A percentile compares a stretch with the other conserved stretches of the same genome.
These are phyloP conservation scores for Epinotia ramella DNA, from an alignment of 2,888 invertebrate species.

Conservation along the genomic window DNA sequence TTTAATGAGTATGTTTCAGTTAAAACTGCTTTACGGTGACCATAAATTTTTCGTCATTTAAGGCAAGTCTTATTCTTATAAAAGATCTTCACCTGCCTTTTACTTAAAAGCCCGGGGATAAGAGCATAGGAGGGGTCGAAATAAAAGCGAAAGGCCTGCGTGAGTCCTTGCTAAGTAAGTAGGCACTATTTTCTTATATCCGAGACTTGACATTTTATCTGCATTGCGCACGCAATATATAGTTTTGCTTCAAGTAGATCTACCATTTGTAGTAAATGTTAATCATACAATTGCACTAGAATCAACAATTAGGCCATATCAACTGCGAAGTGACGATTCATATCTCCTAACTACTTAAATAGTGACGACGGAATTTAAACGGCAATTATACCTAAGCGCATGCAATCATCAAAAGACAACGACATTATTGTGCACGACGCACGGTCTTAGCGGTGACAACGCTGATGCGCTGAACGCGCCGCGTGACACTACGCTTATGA, in stretches of 20 bases:
- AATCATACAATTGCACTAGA: not conserved
- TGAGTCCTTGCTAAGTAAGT: conserved; percentile 11
- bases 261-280: not conserved
- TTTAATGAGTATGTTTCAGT: not conserved
- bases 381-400: no score
- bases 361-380: no score
- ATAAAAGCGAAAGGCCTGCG: conserved; percentile 32
- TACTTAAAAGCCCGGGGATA: conserved; percentile 34
- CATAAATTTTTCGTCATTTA: conserved; percentile 10
- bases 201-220: conserved; percentile 34
- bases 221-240: conserved; percentile 17
- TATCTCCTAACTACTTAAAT: no score
- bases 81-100: conserved; percentile 30
- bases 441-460: no score
- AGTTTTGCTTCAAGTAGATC: not conserved
- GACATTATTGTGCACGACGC: no score
- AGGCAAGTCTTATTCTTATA: conserved; percentile 27
- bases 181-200: conserved; percentile 36
- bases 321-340: no score
- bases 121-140: conserved; percentile 31
- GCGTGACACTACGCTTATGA: no score
- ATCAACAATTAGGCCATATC: not conserved
- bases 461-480: no score
- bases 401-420: not conserved
- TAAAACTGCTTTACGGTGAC: not conserved